Evolutionary conservation across 2,113 vertebrate genomes (phyloP), one percentile per base, ranked within the genome.

Genomic region (Phocoena sinus): DNA sequence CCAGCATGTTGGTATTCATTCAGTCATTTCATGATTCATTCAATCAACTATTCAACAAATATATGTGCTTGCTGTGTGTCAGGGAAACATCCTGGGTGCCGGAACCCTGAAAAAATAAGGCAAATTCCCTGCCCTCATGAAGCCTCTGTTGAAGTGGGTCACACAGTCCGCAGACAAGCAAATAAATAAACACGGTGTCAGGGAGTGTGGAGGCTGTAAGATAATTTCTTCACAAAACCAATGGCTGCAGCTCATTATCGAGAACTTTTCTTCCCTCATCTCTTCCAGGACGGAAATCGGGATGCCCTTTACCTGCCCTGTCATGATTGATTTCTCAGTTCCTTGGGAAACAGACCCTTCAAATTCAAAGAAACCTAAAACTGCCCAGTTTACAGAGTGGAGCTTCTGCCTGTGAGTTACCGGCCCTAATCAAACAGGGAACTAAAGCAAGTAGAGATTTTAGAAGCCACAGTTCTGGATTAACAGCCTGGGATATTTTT

Each of bases 241-340:
- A 13, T 5, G 3, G 6, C 33, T 0, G 53, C 14, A 6, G 41
- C 25, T 53, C 76, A 6, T 33, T 15, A 5, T 23, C 1, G 9
- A 5, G 2, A 11, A 23, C 53, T 74, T n/a, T 56, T 2, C 8
- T 15, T 25, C 53, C 65, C 14, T 28, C 18, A 0, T 47, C 21
- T 38, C 84, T 13, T 7, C 36, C 33, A 6, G 60, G 44, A 68
- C 14, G 1, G 25, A 33, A 20, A 4, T 0, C 1, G 11, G 5
- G 38, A 13, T 1, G 36, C 31, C 53, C 60, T n/a, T 2, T 0
- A 8, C 60, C 1, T 0, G 7, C 14, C 8, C 1, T 2, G 5
- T 8, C 23, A 3, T n/a, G 6, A 1, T 0, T 2, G 36, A 10
- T 21, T 2, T 8, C 70, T 20, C 17, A 9, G 62, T 8, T 6